Conservation (phyloP, 2,888 invertebrate genomes). For the Yponomeuta malinellus region DNA sequence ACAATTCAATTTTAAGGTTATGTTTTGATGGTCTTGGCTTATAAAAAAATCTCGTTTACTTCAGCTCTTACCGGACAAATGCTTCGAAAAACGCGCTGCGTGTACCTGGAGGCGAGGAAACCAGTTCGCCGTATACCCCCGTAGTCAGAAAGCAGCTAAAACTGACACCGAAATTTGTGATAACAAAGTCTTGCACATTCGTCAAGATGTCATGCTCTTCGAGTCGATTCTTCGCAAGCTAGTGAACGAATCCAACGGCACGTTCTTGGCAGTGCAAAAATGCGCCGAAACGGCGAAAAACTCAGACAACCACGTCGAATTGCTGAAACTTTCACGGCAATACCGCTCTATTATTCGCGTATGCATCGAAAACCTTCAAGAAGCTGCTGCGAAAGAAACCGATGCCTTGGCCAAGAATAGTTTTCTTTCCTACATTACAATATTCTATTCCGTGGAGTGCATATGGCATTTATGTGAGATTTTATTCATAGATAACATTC, state of each 20-base stretch:
- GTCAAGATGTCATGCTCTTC: slow-evolving; percentile 83
- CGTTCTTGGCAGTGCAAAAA: slow-evolving; percentile 82
- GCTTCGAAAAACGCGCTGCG: slow-evolving; percentile 48
- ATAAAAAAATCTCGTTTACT: slow-evolving; percentile 21
- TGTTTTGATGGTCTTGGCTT: background rate
- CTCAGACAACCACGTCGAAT: slow-evolving; percentile 77
- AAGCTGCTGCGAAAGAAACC: slow-evolving; percentile 66
- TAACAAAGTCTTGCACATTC: slow-evolving; percentile 72
- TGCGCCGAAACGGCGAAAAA: slow-evolving; percentile 64
- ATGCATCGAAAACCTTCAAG: slow-evolving; percentile 87
- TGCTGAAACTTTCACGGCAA: slow-evolving; percentile 87
- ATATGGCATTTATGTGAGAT: slow-evolving; percentile 97
- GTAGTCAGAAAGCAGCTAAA: slow-evolving; percentile 47
- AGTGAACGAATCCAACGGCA: slow-evolving; percentile 87
- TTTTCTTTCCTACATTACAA: slow-evolving; percentile 79
- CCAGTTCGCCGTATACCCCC: slow-evolving; percentile 55
- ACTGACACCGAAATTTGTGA: slow-evolving; percentile 30
- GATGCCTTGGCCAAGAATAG: slow-evolving; percentile 66
- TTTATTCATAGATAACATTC: slow-evolving; percentile 86
- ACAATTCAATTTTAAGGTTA: slow-evolving; percentile 16
- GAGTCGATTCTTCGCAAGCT: slow-evolving; percentile 84
- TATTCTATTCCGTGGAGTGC: slow-evolving; percentile 93
- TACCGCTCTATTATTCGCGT: slow-evolving; percentile 91
- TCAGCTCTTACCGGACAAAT: slow-evolving; percentile 55
- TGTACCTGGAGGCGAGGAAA: slow-evolving; percentile 61